Conservation (phyloP, 2,888 invertebrate genomes). For the Drosophila recens region DNA sequence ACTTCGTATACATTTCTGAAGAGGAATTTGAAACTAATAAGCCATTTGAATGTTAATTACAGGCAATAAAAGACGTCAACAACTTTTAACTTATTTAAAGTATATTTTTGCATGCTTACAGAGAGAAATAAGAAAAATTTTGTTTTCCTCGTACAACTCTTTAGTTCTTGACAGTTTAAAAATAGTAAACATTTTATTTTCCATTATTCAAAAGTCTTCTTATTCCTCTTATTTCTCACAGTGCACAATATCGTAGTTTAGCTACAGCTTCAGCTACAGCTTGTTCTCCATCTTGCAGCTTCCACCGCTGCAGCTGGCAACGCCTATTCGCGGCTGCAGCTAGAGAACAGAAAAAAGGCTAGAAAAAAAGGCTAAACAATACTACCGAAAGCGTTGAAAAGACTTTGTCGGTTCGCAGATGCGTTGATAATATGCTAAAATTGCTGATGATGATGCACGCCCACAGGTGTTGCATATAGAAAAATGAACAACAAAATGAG, state of each 20-base stretch:
- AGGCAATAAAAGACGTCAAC: too few species aligned
- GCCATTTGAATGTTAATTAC: too few species aligned
- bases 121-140: too few species aligned
- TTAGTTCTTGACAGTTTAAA: too few species aligned
- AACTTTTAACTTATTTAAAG: too few species aligned
- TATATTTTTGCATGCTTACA: too few species aligned
- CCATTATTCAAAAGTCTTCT: too few species aligned
- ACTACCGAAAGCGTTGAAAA: constrained; percentile 80
- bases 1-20: too few species aligned
- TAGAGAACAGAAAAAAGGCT: constrained; percentile 23
- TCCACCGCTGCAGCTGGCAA: constrained; percentile 52
- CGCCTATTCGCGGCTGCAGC: constrained; percentile 69
- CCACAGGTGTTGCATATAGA: constrained; percentile 66
- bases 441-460: constrained; percentile 79
- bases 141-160: too few species aligned
- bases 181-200: too few species aligned
- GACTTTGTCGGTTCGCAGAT: constrained; percentile 83
- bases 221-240: too few species aligned
- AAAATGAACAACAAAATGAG: constrained; percentile 1
- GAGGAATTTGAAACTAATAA: too few species aligned
- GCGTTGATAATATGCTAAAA: constrained; percentile 82
- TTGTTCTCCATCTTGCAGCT: constrained; percentile 50
- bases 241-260: constrained; percentile 38
- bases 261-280: constrained; percentile 36
- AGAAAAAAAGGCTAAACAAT: not conserved